Conservation (phyloP, 2,113 vertebrate genomes). For the Gopherus flavomarginatus region DNA sequence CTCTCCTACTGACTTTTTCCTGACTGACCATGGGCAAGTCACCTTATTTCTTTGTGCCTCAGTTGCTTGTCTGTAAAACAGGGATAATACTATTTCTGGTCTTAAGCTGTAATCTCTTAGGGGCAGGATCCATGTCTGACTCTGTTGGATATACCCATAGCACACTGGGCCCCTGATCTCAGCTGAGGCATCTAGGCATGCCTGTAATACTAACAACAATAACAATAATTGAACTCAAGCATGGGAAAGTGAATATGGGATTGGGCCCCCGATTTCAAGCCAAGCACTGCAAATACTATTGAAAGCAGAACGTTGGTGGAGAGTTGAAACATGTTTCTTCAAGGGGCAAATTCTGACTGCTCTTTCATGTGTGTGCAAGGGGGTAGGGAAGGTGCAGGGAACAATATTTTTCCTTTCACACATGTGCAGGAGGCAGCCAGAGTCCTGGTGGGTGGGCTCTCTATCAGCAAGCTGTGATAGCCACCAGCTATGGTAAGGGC, state of each 20-base stretch:
- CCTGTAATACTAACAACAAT: neutral
- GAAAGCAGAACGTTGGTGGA: neutral
- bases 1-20: neutral
- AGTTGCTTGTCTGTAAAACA: neutral
- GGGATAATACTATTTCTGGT: neutral
- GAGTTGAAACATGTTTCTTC: neutral
- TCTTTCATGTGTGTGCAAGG: fast-evolving
- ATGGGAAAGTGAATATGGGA: neutral
- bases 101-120: slow-evolving; percentile 3
- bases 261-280: neutral
- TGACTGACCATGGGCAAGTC: neutral
- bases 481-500: neutral
- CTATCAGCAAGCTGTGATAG: fast-evolving
- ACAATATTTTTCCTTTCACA: neutral
- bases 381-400: neutral
- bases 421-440: neutral
- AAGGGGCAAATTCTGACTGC: neutral
- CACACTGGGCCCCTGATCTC: neutral
- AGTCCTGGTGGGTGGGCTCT: neutral
- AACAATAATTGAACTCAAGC: neutral
- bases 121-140: neutral
- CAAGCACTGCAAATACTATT: neutral
- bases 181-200: neutral
- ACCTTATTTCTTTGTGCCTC: neutral
- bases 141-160: neutral